Conservation (phyloP, 2,797 vertebrate genomes). For the Carcharodon carcharias region DNA sequence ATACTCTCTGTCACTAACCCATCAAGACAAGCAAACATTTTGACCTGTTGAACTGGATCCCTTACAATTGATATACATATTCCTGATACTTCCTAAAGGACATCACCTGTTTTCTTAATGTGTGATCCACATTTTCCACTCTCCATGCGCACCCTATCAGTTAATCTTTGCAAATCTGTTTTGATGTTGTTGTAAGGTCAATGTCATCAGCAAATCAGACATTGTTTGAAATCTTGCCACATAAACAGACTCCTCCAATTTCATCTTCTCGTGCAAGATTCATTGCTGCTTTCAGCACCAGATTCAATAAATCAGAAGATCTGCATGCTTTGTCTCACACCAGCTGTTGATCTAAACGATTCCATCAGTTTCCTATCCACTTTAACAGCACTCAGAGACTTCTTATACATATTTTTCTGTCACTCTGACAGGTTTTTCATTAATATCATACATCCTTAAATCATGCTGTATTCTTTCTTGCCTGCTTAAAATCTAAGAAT, state of each 20-base stretch:
- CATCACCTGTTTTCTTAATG: background rate
- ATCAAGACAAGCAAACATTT: background rate
- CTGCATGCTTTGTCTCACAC: background rate
- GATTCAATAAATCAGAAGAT: background rate
- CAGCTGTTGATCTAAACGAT: background rate
- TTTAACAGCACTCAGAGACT: background rate
- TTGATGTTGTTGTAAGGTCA: background rate
- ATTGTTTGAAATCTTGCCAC: background rate
- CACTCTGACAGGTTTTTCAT: background rate
- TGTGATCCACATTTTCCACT: background rate
- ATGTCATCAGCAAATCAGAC: background rate
- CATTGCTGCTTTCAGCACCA: background rate
- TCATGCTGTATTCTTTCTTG: background rate
- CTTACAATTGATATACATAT: background rate
- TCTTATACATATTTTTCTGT: background rate
- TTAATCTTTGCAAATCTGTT: background rate
- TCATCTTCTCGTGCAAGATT: background rate
- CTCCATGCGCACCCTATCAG: background rate
- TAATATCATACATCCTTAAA: background rate
- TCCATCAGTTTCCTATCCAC: background rate
- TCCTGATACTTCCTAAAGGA: background rate
- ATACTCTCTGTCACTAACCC: background rate
- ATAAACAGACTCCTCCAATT: background rate
- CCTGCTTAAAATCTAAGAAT: background rate
- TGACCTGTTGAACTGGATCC: background rate